These are phyloP conservation scores for Petrocephalus schoutedeni DNA, from an alignment of 2,797 vertebrate genomes.

Conservation along the genomic window DNA sequence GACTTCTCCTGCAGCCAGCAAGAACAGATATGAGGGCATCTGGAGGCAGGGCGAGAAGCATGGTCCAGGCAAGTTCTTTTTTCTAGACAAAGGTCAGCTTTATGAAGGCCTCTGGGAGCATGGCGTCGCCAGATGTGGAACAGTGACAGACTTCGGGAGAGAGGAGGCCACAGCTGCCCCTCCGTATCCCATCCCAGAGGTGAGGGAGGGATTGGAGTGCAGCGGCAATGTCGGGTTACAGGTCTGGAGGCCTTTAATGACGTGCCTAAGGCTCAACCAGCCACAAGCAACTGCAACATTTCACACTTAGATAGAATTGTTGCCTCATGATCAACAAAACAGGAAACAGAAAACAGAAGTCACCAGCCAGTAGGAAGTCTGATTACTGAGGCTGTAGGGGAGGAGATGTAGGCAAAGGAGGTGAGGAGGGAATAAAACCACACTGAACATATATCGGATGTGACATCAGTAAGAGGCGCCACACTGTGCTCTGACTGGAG, in stretches of 20 bases:
- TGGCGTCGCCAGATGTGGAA: conserved; percentile 74
- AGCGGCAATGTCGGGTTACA: background rate
- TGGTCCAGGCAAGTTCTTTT: conserved; percentile 72
- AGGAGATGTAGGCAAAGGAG: background rate
- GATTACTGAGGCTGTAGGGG: background rate
- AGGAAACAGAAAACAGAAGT: conserved; percentile 14
- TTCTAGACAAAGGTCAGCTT: conserved; percentile 70
- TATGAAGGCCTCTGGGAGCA: conserved; percentile 82
- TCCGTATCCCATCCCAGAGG: conserved; percentile 79
- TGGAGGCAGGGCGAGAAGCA: conserved; percentile 81
- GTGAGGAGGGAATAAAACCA: background rate
- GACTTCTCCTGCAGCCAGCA: conserved; percentile 63
- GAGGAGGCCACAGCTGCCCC: conserved; percentile 60
- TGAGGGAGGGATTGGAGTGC: conserved; percentile 38
- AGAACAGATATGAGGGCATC: conserved; percentile 76
- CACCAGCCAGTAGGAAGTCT: background rate
- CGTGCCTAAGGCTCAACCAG: background rate
- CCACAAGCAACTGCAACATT: no score
- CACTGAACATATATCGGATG: background rate
- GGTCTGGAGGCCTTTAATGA: background rate
- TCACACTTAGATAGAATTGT: background rate
- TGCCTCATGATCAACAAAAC: background rate
- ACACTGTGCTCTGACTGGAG: background rate
- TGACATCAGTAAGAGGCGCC: background rate
- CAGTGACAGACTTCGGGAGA: conserved; percentile 68